Base-by-base conservation (phyloP, 2,113 vertebrate species). In the Pterocles orientalis region DNA sequence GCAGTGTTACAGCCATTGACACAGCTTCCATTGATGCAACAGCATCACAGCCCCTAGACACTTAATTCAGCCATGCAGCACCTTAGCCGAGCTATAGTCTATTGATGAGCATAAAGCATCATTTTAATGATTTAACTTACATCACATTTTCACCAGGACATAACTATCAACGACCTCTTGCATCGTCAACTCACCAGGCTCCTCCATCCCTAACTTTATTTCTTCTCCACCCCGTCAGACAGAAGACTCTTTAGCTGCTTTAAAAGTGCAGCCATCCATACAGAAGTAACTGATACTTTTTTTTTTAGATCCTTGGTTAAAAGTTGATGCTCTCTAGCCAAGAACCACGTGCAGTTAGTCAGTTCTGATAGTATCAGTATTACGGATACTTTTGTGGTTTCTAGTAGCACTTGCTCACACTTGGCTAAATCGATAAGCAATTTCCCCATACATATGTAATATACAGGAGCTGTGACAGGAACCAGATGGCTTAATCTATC, bases 371-470 rank as follows among this genome's bases (percentile, higher is more conserved):
- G 41, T 72, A 85, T 60, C 41, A 92, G 92, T 48, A 56, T 60
- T 86, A 89, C 17, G 7, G 83, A 94, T 34, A 36, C 39, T 88
- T 78, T 62, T 94, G 83, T 87, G 90, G 43, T 58, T 90, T 70
- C 86, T 65, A 43, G 50, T 66, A 77, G 50, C 84, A 71, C 72
- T 85, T 89, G 70, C 84, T 96, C 84, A 91, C 87, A 94, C 90
- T 94, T 72, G 79, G 91, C 47, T 56, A 85, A 94, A 95, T 96
- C 89, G 92, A 93, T 94, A 94, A 82, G 39, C 88, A 97, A 96
- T 97, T 86, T 95, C 85, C 68, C 62, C 87, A 47, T 91, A 70
- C 3, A 76, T 92, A 86, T 43, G 70, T 85, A 93, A 88, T 56
- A 70, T 86, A 86, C 65, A 88, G 88, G 57, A 68, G 58, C 92